Evolutionary conservation across 37 sponge, comb jelly and placozoan species (phyloP), one percentile per base, ranked within the genome.

Genomic region (Ephydatia muelleri): DNA sequence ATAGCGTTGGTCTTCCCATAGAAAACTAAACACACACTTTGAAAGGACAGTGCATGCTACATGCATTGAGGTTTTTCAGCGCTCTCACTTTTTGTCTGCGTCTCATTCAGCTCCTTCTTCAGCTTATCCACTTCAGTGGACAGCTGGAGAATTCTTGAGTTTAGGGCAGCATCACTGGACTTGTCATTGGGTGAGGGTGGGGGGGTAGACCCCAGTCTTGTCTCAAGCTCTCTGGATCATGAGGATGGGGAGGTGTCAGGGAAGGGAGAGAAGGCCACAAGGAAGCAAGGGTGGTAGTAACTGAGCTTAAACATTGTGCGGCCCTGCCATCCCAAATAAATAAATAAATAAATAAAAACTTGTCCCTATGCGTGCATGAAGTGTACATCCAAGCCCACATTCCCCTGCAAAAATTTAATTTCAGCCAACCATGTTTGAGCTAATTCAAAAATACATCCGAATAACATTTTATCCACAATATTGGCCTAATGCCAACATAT

Each of bases 161-260:
- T 91, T 38, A 95, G 88, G 79, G 82, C 37, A 48, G 91, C 91
- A 29, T 91, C 84, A 49, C 81, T 92, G 31, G 72, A 82, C 39
- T 73, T 70, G 86, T 93, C 96, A 3, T 78, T 87, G 40, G 98
- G 98, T 26, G 98, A 98, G 65, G 98, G 92, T 57, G 96, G 96
- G 57, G 98, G 98, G 0, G 96, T 98, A 84, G 94, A 76, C 2
- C 96, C 93, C 47, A 95, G 23, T 39, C 88, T 79, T 4, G 93
- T 77, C 80, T 92, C 93, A 78, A 95, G 78, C 29, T 92, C 96
- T 47, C 93, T 91, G 75, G 38, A 47, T 21, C 19, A 36, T 28
- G 32, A 71, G 21, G 14, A 34, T 13, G 32, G 11, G 72, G 13
- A 11, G 9, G 12, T 68, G 29, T 9, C 70, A 12, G 32, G 25